Evolutionary conservation across 2,113 vertebrate genomes (phyloP).

Genomic region (Anhinga anhinga): DNA sequence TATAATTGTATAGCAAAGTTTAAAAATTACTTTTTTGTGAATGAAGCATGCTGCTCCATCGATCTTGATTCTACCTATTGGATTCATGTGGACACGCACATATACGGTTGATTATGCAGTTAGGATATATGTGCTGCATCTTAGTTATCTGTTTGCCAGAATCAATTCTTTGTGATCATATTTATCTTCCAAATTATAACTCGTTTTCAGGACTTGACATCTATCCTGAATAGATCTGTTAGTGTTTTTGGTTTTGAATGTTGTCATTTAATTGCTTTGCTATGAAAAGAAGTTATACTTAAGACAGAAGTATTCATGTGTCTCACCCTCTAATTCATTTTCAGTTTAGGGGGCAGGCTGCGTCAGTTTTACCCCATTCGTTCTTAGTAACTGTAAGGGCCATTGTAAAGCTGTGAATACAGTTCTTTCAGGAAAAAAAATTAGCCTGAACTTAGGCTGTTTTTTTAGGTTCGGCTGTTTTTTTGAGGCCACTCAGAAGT

Average conservation of each 20-base stretch:
- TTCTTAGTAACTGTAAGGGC: not conserved
- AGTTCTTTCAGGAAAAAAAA: not conserved
- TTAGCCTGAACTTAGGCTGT: not conserved
- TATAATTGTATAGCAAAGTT: not conserved
- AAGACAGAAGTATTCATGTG: not conserved
- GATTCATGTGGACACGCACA: fast-evolving
- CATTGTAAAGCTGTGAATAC: not conserved
- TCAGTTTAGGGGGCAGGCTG: not conserved
- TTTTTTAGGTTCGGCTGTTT: not conserved
- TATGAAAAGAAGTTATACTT: not conserved
- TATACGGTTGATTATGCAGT: not conserved
- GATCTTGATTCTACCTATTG: not conserved
- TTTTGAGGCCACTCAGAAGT: not conserved
- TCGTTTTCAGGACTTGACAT: not conserved
- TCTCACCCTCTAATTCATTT: not conserved
- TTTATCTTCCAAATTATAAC: not conserved
- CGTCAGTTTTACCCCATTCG: not conserved
- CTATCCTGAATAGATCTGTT: not conserved
- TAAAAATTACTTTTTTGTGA: not conserved
- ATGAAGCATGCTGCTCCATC: not conserved
- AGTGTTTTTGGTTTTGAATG: not conserved
- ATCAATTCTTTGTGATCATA: not conserved
- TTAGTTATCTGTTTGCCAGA: not conserved
- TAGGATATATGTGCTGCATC: not conserved
- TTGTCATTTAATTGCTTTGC: not conserved